Base-by-base conservation (phyloP, 2,113 vertebrate genomes). In the Nothoprocta pentlandii region DNA sequence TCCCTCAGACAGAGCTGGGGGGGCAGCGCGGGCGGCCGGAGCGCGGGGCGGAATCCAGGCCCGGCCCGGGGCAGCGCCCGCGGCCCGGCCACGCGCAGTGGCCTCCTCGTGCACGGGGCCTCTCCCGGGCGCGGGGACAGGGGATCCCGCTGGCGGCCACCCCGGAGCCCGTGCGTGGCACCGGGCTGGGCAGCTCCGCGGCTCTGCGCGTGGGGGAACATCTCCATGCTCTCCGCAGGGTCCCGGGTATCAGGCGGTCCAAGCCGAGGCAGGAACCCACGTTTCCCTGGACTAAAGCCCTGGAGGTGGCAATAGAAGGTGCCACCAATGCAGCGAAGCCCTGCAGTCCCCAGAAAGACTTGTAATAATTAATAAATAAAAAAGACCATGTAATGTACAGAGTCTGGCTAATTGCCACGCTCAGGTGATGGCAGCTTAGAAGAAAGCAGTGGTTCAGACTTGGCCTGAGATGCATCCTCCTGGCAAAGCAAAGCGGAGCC, bases 1-100 rank as follows among this genome's bases (percentile, higher is more conserved):
- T 30, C 53, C 56, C 16, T 61, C 8, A 49, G 47, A 9, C 7
- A 39, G 28, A 36, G 36, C 36, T 39, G 36, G 36, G 36, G 36
- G 36, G 36, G 36, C 36, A 39, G 36, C 8, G 36, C 26, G 7
- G 1, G 2, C 0, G 0, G 19, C 23, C 46, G 62, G 62, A 91
- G 70, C 41, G 10, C 49, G 6, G 49, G 49, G 49, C 21, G 66
- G 32, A 8, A 34, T 16, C 26, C 9, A 0, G 4, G 84, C 20
- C 21, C 21, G 21, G 49, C 49, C 36, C 36, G 36, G 36, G 36
- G 36, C 36, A 39, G 36, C 36, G 36, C 36, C 36, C 36, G 36
- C 36, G 36, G 36, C 36, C 36, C 36, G 36, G 36, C 36, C 36
- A 39, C 36, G 36, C 36, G 6, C 36, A 39, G 36, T 6, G 36